phyloP scores from a whole-genome alignment of 2,113 vertebrate genomes.

The Eolophus roseicapilla region DNA sequence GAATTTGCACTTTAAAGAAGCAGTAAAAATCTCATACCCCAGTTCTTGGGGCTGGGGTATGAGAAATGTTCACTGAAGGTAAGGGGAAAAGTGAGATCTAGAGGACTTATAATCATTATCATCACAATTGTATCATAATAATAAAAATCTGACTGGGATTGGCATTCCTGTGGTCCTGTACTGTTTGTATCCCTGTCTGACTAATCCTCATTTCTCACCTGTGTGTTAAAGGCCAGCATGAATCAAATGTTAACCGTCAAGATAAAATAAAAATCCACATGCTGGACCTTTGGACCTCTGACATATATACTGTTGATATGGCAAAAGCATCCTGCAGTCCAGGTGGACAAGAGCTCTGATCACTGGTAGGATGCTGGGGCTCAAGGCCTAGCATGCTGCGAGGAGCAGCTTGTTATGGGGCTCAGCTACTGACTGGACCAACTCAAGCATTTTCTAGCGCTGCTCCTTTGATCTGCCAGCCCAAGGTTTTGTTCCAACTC shows the following conservation, averaged over 20 bases:
- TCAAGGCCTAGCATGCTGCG: not conserved
- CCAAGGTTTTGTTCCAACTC: not conserved
- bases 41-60: not conserved
- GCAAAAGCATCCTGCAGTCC: not conserved
- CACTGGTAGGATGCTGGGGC: not conserved
- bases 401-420: not conserved
- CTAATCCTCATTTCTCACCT: not conserved
- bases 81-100: not conserved
- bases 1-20: not conserved
- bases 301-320: not conserved
- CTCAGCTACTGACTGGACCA: not conserved
- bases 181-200: not conserved
- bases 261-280: not conserved
- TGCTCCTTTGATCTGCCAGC: not conserved
- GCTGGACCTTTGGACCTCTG: not conserved
- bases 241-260: not conserved
- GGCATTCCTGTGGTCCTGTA: not conserved
- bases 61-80: not conserved
- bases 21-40: not conserved
- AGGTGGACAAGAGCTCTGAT: not conserved
- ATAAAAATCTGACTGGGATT: not conserved
- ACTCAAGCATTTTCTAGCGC: not conserved
- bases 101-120: not conserved
- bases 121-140: not conserved
- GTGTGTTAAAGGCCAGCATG: not conserved